Base-by-base conservation (phyloP, 2,888 invertebrate genomes). In the Parascotia fuliginaria region DNA sequence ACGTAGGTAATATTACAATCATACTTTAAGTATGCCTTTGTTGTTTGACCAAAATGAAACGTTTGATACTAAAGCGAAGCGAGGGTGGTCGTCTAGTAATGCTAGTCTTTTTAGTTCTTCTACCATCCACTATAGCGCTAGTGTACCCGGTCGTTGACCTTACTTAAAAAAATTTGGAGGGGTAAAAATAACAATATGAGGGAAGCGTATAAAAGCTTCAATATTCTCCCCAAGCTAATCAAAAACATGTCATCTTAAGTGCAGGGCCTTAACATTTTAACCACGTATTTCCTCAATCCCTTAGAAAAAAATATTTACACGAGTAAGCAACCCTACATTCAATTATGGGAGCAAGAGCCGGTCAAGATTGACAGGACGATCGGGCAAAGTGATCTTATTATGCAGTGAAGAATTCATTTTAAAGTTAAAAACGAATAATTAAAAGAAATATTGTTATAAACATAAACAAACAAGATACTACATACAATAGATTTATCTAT, bases 291-390 rank as follows among this genome's bases (percentile, higher is more conserved):
- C 38, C 36, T 15, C 13, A 14, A 14, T 13, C 28, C 42, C 11
- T 32, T 11, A 27, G 7, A 31, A 43, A 50, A 55, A 56, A 49
- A 58, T 45, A 59, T 48, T 50, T 48, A 15, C 38, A 3, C n/a
- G 32, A 57, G 47, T 38, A 38, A 42, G 37, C 44, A 56, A 49
- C 52, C 55, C 59, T 51, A 55, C 40, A 45, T 67, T 67, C 67
- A 67, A 71, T 71, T 67, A 63, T 42, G 42, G 33, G 46, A 38
- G 52, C 48, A 45, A 39, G 31, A 43, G 22, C 34, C 53, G 55
- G 62, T 64, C 47, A 45, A 66, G 57, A 45, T 59, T 58, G 71
- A 69, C 66, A 60, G 49, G 32, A 29, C 47, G 42, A 36, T 42
- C 40, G 28, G 32, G 15, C 13, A 53, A 27, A 60, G 34, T 64